Evolutionary conservation across 1,140 invertebrate species (phyloP).

Genomic region (Periplaneta americana): DNA sequence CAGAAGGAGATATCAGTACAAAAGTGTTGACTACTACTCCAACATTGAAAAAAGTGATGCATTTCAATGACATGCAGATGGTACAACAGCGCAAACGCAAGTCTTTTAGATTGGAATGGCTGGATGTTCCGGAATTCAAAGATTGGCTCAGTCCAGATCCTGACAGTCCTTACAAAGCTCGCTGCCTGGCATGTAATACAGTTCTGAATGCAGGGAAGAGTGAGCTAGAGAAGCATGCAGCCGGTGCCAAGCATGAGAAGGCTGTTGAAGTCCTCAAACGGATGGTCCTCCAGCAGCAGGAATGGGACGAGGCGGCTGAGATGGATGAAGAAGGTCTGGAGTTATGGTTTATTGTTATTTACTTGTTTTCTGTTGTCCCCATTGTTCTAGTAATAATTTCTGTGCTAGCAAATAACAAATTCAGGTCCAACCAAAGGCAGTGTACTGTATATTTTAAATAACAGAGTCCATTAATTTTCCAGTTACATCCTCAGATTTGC

Average conservation of each 20-base stretch:
- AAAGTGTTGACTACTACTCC: not conserved
- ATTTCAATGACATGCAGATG: not conserved
- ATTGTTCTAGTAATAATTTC: no score
- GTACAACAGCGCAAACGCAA: slow-evolving; percentile 3
- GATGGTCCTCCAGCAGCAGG: not conserved
- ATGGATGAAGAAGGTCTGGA: not conserved
- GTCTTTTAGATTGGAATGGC: slow-evolving; percentile 9
- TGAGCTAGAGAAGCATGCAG: slow-evolving; percentile 31
- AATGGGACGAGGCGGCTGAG: not conserved
- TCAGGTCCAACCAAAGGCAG: no score
- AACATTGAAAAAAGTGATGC: not conserved
- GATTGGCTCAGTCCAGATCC: slow-evolving; percentile 11
- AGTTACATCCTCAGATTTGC: no score
- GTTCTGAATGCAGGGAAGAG: slow-evolving; percentile 30
- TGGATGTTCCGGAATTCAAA: slow-evolving; percentile 5
- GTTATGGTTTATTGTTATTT: no score
- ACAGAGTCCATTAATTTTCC: no score
- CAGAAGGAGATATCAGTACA: not conserved
- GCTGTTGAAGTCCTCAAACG: slow-evolving; percentile 1
- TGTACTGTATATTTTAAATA: no score
- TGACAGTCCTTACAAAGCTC: slow-evolving; percentile 1
- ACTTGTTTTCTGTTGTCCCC: no score
- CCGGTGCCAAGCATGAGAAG: slow-evolving; percentile 27
- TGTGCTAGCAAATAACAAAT: no score
- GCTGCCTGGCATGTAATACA: slow-evolving; percentile 29